Evolutionary conservation across 1,140 invertebrate species (phyloP), one percentile per base, ranked within the genome.

Genomic region (Pseudomyrmex sp.): DNA sequence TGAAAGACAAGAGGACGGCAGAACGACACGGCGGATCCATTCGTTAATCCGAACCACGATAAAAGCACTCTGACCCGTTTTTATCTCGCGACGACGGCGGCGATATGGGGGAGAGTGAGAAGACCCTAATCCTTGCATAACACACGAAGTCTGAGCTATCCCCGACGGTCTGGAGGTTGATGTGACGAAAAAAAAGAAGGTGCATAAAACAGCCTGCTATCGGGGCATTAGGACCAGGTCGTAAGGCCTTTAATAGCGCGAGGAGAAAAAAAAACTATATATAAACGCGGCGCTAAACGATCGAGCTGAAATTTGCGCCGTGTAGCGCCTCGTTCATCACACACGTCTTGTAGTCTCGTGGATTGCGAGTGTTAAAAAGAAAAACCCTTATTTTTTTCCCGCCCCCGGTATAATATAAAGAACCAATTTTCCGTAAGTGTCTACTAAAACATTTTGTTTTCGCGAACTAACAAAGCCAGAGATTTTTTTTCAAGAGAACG

Each of bases 11-110:
- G 15, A 23, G 54, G 7, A 20, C 2, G 35, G 5, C 54, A 23
- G 54, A 79, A 79, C 50, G 76, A 79, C 76, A 72, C 23, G 44
- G 66, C 23, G 76, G 66, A 80, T 72, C 76, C 76, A 61, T 80
- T 72, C 56, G 76, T 70, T 80, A 80, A 80, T 72, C 76, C 66
- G 35, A 80, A 80, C 66, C 76, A 26, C 46, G 66, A 44, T 80
- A 61, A 80, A 80, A 70, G 76, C 66, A 70, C 66, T 50, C 44
- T 35, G 54, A 80, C 44, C 66, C 66, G 66, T 80, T 80, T 79
- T 80, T 80, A 80, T 80, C 66, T 80, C 23, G 20, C 15, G 44
- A 58, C 44, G 12, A 2, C 44, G 35, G 5, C 44, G 12, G 5
- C 20, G 59, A 76, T 65, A 65, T 26, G 63, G n/a, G 8, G 12